These are phyloP conservation scores for Nemotelus pantherinus DNA, from an alignment of 2,888 invertebrate genomes.

Conservation along the genomic window DNA sequence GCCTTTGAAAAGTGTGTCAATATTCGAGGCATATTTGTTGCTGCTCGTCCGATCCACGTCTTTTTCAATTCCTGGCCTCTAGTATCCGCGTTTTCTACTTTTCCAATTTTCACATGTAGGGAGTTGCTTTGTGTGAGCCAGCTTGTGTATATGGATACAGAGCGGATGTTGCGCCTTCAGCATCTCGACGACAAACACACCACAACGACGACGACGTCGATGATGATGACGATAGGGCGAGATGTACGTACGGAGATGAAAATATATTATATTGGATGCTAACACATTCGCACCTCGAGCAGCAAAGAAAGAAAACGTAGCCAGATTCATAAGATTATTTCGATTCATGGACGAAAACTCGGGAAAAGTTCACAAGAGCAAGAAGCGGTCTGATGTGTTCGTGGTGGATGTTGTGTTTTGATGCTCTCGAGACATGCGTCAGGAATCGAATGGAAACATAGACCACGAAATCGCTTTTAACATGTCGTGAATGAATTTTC, in stretches of 20 bases:
- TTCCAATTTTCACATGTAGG: background rate
- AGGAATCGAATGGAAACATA: constrained; percentile 21
- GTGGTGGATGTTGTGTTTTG: constrained; percentile 31
- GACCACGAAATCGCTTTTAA: background rate
- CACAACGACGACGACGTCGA: constrained; percentile 7
- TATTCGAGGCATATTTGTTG: constrained; percentile 14
- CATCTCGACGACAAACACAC: background rate
- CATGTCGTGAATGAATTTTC: constrained; percentile 22
- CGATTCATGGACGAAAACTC: background rate
- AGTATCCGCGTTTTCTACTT: constrained; percentile 17
- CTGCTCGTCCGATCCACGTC: constrained; percentile 10
- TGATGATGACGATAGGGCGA: background rate
- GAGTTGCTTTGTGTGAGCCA: background rate
- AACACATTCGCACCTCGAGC: background rate
- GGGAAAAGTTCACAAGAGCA: background rate
- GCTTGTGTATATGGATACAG: background rate
- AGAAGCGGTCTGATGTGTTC: background rate
- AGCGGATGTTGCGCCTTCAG: constrained; percentile 21
- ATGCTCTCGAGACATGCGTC: constrained; percentile 18
- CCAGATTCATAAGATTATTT: background rate
- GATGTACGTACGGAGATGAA: constrained; percentile 12
- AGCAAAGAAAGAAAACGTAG: background rate
- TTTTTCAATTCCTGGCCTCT: background rate
- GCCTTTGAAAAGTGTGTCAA: constrained; percentile 20
- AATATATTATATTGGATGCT: background rate